phyloP scores from a whole-genome alignment of 2,113 vertebrate genomes.

The Tympanuchus pallidicinctus region DNA sequence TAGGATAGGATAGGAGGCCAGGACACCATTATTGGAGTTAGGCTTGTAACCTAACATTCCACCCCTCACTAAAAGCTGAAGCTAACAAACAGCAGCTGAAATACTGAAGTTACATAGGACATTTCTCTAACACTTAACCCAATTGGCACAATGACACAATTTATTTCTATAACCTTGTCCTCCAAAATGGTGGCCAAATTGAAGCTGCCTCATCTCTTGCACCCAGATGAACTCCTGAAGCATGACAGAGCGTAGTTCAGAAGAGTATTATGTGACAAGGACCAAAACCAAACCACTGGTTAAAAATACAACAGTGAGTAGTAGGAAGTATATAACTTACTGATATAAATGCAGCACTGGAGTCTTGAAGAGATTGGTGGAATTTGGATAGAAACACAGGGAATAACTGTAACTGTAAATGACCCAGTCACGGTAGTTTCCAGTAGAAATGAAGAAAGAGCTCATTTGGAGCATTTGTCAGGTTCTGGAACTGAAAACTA shows the following conservation, averaged over 20 bases:
- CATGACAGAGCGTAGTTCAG: background rate
- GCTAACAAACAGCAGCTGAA: background rate
- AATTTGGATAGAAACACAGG: background rate
- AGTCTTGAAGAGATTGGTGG: background rate
- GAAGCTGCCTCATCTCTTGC: background rate
- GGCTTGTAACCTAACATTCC: background rate
- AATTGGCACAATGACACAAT: background rate
- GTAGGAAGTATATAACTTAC: background rate
- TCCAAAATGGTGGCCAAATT: background rate
- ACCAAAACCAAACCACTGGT: background rate
- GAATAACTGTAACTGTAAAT: background rate
- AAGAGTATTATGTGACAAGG: background rate
- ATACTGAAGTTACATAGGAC: background rate
- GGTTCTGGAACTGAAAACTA: background rate
- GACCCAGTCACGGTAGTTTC: background rate
- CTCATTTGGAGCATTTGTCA: background rate
- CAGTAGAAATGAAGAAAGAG: background rate
- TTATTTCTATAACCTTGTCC: background rate
- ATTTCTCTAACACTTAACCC: fast-evolving
- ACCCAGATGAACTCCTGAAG: background rate
- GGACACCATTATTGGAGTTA: background rate
- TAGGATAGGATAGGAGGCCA: background rate
- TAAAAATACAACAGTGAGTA: background rate
- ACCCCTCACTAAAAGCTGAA: background rate
- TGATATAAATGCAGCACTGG: background rate